Base-by-base conservation (phyloP, 2,797 vertebrate genomes). In the Trachops cirrhosus region DNA sequence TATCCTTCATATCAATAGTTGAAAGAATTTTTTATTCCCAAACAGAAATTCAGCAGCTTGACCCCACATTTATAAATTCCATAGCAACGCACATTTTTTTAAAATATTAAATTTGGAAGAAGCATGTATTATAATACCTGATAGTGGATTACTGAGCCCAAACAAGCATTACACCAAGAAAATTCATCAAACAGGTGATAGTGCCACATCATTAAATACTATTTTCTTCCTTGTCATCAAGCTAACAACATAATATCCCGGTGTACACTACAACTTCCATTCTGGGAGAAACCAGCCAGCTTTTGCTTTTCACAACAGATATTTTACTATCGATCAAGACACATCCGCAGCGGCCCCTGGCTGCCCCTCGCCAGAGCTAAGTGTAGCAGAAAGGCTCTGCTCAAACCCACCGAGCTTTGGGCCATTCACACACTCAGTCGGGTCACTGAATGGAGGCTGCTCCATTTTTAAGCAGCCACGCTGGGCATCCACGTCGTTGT, bases 391-490 rank as follows among this genome's bases (percentile, higher is more conserved):
- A 57, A 82, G 59, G 21, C 37, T 54, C 1, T 41, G 73, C 24
- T 84, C 86, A 87, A 92, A 96, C 73, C 18, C 12, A 57, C 21
- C n/a, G 93, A 86, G 93, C 78, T 84, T 57, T 92, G 94, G 1
- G 1, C 1, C 78, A 89, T 74, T 89, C 64, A 95, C 87, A 95
- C 73, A 92, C 94, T 80, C 93, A 64, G 78, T 14, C 96, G 50
- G 97, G 16, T 89, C 54, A 83, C 37, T 95, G 93, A 86, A 64
- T 96, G 74, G 73, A 83, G 79, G 41, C 48, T 97, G 82, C 57
- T 97, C 79, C 67, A 64, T 86, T 89, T 95, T 94, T 96, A 84
- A 71, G 59, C 59, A 94, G 67, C 54, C 97, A 95, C 91, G 50
- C 90, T 96, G 90, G 16, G 89, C 89, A 37, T 75, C 97, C 94